phyloP scores from a whole-genome alignment of 1,140 invertebrate species.

The Cardiocondyla obscurior region DNA sequence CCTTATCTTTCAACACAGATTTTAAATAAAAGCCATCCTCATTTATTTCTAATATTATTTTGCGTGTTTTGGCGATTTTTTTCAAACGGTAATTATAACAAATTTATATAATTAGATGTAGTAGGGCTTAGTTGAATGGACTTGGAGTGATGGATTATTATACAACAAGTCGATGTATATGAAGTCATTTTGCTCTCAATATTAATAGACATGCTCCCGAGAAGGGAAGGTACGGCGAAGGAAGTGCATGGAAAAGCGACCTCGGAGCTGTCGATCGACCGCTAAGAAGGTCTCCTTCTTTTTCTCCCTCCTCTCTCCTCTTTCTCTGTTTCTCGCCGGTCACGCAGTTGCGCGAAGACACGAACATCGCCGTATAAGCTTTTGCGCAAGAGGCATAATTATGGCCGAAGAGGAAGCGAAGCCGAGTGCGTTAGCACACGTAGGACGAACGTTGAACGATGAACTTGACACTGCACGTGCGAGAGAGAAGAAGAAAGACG shows the following conservation, averaged over 20 bases:
- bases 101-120: conserved; percentile 16
- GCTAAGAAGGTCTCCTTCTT: conserved; percentile 60
- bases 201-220: conserved; percentile 33
- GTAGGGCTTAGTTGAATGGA: background rate
- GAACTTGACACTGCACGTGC: conserved; percentile 70
- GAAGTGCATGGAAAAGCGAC: conserved; percentile 61
- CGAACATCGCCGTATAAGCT: conserved; percentile 67
- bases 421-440: conserved; percentile 71
- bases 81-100: no score
- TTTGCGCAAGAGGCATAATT: conserved; percentile 73
- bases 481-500: conserved; percentile 39
- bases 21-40: background rate
- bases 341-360: conserved; percentile 65
- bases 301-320: conserved; percentile 9
- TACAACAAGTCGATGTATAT: background rate
- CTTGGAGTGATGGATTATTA: conserved; percentile 8
- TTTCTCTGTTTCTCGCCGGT: conserved; percentile 25
- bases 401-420: conserved; percentile 70
- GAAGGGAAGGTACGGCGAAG: conserved; percentile 6
- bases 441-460: conserved; percentile 73
- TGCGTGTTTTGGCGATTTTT: no score
- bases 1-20: background rate
- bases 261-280: conserved; percentile 68
- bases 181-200: conserved; percentile 23
- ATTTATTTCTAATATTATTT: background rate